A percentile compares a stretch with the other conserved stretches of the same genome.
Conservation (phyloP, 2,888 invertebrate genomes). For the Corbicula japonica region DNA sequence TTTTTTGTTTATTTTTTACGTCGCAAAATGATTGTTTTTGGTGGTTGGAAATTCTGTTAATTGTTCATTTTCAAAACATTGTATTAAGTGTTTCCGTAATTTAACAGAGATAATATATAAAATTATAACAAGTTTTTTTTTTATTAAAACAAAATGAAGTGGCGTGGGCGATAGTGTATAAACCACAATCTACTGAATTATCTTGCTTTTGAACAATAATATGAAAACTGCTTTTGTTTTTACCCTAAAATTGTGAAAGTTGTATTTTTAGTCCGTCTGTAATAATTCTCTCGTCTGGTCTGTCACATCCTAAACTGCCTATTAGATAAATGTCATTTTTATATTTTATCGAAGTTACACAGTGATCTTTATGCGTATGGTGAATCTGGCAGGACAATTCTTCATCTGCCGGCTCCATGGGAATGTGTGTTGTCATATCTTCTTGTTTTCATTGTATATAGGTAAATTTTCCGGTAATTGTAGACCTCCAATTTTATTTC, state of each 20-base stretch:
- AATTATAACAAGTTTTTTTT: background rate
- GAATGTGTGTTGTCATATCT: background rate
- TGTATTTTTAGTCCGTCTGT: background rate
- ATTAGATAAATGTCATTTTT: background rate
- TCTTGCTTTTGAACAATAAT: background rate
- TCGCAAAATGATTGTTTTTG: too few relatives aligned
- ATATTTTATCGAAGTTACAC: too few relatives aligned
- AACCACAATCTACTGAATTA: background rate
- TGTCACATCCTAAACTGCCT: conserved; percentile 2
- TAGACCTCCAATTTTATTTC: too few relatives aligned
- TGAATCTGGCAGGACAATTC: too few relatives aligned
- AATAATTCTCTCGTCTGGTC: background rate
- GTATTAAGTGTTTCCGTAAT: too few relatives aligned
- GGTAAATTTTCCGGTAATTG: background rate
- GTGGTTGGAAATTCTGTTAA: too few relatives aligned
- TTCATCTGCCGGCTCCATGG: background rate
- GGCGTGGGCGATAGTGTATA: background rate
- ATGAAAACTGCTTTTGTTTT: background rate
- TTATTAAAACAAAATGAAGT: background rate
- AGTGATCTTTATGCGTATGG: too few relatives aligned
- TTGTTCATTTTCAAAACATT: too few relatives aligned
- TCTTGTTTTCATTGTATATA: too few relatives aligned
- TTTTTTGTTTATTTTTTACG: too few relatives aligned
- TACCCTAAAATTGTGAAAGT: background rate
- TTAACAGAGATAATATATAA: too few relatives aligned